These are phyloP conservation scores for Coluber constrictor DNA, from an alignment of 2,797 vertebrate genomes.

Conservation along the genomic window DNA sequence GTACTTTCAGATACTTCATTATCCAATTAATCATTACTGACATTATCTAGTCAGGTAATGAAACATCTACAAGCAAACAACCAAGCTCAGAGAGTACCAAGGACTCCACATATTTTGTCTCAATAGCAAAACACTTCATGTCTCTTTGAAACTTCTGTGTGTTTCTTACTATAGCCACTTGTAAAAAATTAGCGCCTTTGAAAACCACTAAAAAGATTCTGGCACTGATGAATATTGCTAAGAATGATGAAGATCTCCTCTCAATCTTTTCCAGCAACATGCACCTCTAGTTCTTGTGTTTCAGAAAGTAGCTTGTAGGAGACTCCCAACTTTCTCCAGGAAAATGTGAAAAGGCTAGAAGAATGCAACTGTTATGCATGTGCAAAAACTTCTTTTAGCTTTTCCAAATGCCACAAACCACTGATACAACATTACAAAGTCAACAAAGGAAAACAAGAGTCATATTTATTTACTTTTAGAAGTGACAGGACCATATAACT, in stretches of 20 bases:
- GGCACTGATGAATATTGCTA: background rate
- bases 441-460: background rate
- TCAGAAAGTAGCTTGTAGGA: background rate
- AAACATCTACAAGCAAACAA: background rate
- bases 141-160: background rate
- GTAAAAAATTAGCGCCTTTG: background rate
- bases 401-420: background rate
- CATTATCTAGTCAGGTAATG: background rate
- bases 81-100: background rate
- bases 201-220: background rate
- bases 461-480: background rate
- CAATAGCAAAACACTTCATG: background rate
- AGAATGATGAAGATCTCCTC: background rate
- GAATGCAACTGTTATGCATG: background rate
- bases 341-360: background rate
- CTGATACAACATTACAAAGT: background rate
- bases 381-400: background rate
- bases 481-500: background rate
- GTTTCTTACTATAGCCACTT: background rate
- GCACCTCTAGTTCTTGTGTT: background rate
- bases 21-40: background rate
- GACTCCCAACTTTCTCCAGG: background rate
- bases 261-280: background rate
- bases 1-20: background rate
- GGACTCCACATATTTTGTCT: background rate